Base-by-base conservation (phyloP, 2,888 invertebrate species). In the Drosophila nigritarsus region DNA sequence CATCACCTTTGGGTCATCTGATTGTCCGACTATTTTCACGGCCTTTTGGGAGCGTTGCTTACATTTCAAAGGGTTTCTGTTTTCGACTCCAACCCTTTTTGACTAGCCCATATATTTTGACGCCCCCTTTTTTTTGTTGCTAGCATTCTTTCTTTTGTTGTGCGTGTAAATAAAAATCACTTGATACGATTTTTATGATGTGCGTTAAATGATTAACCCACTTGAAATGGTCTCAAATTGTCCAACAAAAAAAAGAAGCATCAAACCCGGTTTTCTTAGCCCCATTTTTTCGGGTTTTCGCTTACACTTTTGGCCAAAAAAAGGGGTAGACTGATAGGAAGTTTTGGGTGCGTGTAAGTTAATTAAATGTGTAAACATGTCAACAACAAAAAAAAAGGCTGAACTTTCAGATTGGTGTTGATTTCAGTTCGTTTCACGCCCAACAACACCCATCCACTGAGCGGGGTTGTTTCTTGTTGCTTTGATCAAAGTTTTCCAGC, bases 161-260 rank as follows among this genome's bases (percentile, higher is more conserved):
- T 66, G 70, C 58, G 87, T 77, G 87, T 79, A 87, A 87, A 85
- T 83, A 89, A 84, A 89, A 87, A 75, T 87, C 87, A 87, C 83
- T 90, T 88, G 84, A 86, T 88, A 81, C 75, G 89, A 90, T 87
- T 90, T 90, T 88, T 91, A 86, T 86, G 89, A 90, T 84, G 89
- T 82, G 84, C 83, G 89, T 91, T 91, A 91, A 91, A 91, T 91
- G 91, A 91, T 91, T 90, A 87, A 87, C 83, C 84, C 91, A 87
- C 87, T 89, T 90, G 91, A 90, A 89, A 90, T 79, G 89, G 83
- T 87, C 62, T 87, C 90, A 81, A 87, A 89, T 89, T 85, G 87
- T 80, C 83, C 27, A n/a, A 36, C 24, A 45, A 36, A 27, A 76
- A 75, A 78, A 45, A 65, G 40, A 72, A 76, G 56, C 59, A 55